Evolutionary conservation across 2,888 invertebrate genomes (phyloP), one percentile per base, ranked within the genome.

Genomic region (Drosophila rubida): DNA sequence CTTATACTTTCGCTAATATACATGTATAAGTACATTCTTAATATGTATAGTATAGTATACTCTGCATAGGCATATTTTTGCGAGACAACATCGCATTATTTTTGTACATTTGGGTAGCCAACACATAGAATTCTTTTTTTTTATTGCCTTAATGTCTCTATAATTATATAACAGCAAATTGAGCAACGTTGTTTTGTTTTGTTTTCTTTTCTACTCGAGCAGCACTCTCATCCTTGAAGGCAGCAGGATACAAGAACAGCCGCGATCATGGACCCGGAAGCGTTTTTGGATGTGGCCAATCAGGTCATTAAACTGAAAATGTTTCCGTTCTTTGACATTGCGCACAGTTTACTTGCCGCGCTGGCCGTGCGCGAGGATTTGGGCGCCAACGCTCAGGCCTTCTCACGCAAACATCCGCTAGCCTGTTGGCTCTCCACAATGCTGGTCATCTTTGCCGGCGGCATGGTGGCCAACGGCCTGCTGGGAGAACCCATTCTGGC

Each of bases 271-370:
- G 97, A 98, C 95, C 97, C 97, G 92, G 98, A 98, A 94, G 96
- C 97, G 75, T 98, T 99, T 93, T 94, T 99, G 91, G 98, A 99
- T 93, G 95, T 99, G 94, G 99, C 99, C 93, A 98, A 98, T 93
- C 97, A 98, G 94, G 97, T 99, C 93, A 97, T 98, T 88, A 98
- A 99, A 93, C 94, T 99, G 86, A 98, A 99, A 94, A 99, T 99
- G 99, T 99, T 96, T 92, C 99, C 99, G 58, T 99, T 98, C 93
- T 99, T 99, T 93, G 99, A 99, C 92, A 96, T 99, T 89, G 99
- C 99, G 84, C 98, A 99, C 93, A 98, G 97, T 92, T 94, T 97
- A 88, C 93, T 99, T 85, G 98, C 97, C 93, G 98, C 98, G 90
- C 93, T 99, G 88, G 96, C 86, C 69, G 98, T 99, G 79, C 94